Conservation (phyloP, 1,140 invertebrate species). For the Zophobas atratus region DNA sequence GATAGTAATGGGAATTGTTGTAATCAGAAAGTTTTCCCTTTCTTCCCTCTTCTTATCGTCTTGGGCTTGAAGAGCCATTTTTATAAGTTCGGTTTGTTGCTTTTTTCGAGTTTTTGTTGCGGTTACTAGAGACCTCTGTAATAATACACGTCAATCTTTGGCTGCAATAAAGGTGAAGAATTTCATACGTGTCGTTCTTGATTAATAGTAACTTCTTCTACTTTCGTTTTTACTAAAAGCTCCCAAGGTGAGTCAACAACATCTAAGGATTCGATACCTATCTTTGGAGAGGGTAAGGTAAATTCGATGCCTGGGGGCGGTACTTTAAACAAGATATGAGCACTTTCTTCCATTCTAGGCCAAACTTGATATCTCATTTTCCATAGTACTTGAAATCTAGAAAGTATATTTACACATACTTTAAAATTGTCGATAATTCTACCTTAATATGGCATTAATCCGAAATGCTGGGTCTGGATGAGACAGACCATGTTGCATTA, state of each 20-base stretch:
- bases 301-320: conserved; percentile 99
- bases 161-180: not conserved
- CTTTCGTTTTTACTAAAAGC: conserved; percentile 97
- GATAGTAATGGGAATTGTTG: conserved; percentile 95
- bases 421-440: conserved; percentile 31
- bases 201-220: conserved; percentile 99
- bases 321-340: conserved; percentile 95
- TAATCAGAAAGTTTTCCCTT: conserved; percentile 96
- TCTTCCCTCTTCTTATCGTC: conserved; percentile 96
- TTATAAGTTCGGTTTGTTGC: conserved; percentile 98
- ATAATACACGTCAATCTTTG: conserved; percentile 52
- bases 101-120: conserved; percentile 99
- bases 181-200: conserved; percentile 94
- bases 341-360: conserved; percentile 98
- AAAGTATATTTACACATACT: conserved; percentile 13
- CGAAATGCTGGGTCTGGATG: conserved; percentile 84
- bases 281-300: conserved; percentile 97
- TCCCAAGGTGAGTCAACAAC: conserved; percentile 99
- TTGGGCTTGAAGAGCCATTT: conserved; percentile 93
- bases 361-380: conserved; percentile 98
- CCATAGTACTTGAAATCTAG: conserved; percentile 94
- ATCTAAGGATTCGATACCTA: conserved; percentile 93
- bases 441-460: conserved; percentile 88
- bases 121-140: conserved; percentile 94
- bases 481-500: conserved; percentile 90